Conservation (phyloP, 2,113 vertebrate species). For the Syngnathus typhle region DNA sequence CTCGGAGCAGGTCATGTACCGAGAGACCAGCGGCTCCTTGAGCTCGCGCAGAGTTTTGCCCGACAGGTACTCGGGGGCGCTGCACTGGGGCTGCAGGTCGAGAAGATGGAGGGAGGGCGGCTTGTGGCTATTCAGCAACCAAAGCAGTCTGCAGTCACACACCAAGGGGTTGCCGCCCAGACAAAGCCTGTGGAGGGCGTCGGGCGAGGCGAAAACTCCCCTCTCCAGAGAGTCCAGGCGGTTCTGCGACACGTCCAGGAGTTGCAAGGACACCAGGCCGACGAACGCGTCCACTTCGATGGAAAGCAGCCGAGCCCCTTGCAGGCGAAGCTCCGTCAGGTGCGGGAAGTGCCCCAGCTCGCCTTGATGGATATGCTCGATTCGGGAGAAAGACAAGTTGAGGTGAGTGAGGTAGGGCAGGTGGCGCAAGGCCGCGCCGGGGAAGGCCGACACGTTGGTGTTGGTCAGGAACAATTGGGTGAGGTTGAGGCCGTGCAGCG, state of each 20-base stretch:
- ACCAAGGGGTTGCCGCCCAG: conserved; percentile 90
- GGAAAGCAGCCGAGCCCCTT: conserved; percentile 77
- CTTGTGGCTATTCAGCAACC: conserved; percentile 83
- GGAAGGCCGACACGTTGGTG: conserved; percentile 87
- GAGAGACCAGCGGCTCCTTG: conserved; percentile 81
- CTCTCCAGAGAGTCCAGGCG: conserved; percentile 87
- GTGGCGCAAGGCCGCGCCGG: conserved; percentile 81
- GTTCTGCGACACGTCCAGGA: conserved; percentile 91
- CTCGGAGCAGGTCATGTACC: conserved; percentile 90
- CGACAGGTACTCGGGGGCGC: conserved; percentile 80
- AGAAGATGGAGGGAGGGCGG: conserved; percentile 84
- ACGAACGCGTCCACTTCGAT: conserved; percentile 87
- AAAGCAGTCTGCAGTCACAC: conserved; percentile 92
- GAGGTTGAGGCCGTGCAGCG: conserved; percentile 91
- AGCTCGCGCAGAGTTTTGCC: conserved; percentile 90
- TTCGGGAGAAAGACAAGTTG: conserved; percentile 90
- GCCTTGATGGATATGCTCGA: conserved; percentile 83
- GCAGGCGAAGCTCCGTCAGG: conserved; percentile 86
- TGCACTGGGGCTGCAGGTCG: conserved; percentile 85
- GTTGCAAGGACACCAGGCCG: conserved; percentile 84
- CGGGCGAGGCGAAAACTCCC: conserved; percentile 81
- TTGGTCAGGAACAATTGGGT: conserved; percentile 88
- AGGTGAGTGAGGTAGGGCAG: conserved; percentile 91
- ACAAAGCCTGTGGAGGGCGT: conserved; percentile 84
- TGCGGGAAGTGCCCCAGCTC: conserved; percentile 84